phyloP scores from a whole-genome alignment of 2,888 invertebrate genomes.

The Xylophagus ater region DNA sequence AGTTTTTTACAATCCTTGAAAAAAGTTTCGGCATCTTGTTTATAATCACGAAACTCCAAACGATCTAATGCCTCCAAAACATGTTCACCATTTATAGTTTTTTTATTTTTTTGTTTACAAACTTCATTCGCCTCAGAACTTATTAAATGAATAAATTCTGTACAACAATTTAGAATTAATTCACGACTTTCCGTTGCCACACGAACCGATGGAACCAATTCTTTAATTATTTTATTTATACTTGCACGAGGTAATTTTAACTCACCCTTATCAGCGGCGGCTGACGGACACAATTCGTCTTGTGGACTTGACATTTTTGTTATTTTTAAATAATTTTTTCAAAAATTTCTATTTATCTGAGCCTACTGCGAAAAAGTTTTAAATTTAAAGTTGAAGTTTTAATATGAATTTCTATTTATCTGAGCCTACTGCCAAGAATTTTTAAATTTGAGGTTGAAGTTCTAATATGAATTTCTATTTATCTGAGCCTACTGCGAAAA shows the following conservation, averaged over 20 bases:
- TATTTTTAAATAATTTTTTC: neutral
- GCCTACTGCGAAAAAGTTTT: too few relatives aligned
- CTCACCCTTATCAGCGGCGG: constrained; percentile 81
- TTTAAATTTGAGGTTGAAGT: too few relatives aligned
- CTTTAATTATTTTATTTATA: constrained; percentile 99
- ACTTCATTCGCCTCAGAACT: constrained; percentile 94
- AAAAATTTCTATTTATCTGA: too few relatives aligned
- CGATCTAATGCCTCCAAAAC: constrained; percentile 57
- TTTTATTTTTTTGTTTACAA: constrained; percentile 88
- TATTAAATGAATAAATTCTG: constrained; percentile 88
- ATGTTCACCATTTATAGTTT: constrained; percentile 96
- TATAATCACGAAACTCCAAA: constrained; percentile 77
- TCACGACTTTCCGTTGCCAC: constrained; percentile 93
- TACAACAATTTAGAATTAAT: constrained; percentile 88
- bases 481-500: too few relatives aligned
- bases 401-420: too few relatives aligned
- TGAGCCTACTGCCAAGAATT: too few relatives aligned
- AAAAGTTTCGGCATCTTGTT: constrained; percentile 90
- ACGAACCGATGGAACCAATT: constrained; percentile 78
- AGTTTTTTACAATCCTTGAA: constrained; percentile 92
- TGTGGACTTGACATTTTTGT: constrained; percentile 33
- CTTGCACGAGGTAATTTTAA: constrained; percentile 93
- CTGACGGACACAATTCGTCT: constrained; percentile 34
- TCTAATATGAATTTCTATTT: too few relatives aligned
- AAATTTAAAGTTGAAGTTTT: too few relatives aligned